A percentile compares a stretch with the other conserved stretches of the same genome.
phyloP scores from a whole-genome alignment of 2,888 invertebrate genomes.

The Dryocosmus kuriphilus region DNA sequence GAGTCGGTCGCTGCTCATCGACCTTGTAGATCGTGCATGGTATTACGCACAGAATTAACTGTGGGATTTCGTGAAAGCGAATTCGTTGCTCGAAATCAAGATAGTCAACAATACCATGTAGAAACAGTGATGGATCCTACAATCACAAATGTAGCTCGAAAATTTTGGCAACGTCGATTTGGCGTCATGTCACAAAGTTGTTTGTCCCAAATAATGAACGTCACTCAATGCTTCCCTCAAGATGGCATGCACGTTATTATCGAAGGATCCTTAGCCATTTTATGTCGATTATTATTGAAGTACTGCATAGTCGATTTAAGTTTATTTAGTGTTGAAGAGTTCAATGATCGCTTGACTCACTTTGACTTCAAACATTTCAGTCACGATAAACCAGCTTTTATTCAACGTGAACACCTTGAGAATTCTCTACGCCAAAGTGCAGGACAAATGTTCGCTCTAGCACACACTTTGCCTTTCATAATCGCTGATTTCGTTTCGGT shows the following conservation, averaged over 20 bases:
- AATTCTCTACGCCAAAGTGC: conserved; percentile 34
- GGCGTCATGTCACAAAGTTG: not conserved
- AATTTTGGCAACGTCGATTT: not conserved
- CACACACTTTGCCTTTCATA: conserved; percentile 37
- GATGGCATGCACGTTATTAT: conserved; percentile 51
- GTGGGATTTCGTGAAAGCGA: conserved; percentile 21
- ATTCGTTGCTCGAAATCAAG: conserved; percentile 13
- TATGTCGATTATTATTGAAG: not conserved
- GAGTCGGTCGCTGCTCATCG: conserved; percentile 56
- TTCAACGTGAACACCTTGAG: not conserved
- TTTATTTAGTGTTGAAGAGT: conserved; percentile 8
- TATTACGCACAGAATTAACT: conserved; percentile 14
- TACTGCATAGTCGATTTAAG: not conserved
- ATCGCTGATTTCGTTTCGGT: not conserved
- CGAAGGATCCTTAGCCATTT: conserved; percentile 40
- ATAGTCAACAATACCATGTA: not conserved
- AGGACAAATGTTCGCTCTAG: conserved; percentile 24
- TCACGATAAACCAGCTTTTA: conserved; percentile 38
- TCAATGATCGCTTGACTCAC: conserved; percentile 22
- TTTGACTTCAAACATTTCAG: conserved; percentile 40
- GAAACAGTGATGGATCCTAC: not conserved
- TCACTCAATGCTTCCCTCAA: conserved; percentile 40
- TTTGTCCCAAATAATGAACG: conserved; percentile 4
- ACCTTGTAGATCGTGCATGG: conserved; percentile 54
- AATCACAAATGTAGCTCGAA: not conserved